Percentiles rank a stretch among this genome's conserved stretches.
Conservation (phyloP, 2,888 invertebrate genomes). For the Diplazon laetatorius region DNA sequence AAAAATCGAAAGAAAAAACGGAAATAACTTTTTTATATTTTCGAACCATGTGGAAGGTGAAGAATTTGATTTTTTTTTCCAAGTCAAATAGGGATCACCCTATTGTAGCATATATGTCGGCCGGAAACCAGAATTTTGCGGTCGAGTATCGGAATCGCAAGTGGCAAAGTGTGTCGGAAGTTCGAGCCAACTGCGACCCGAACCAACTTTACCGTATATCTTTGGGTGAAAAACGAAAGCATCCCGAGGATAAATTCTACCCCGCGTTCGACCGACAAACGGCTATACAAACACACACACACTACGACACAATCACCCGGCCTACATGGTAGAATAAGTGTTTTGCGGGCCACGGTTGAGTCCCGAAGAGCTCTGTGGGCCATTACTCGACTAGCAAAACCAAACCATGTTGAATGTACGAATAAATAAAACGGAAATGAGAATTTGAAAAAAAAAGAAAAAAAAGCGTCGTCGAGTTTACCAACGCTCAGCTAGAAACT, state of each 20-base stretch:
- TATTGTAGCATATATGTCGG: too few species aligned
- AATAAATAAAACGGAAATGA: neutral
- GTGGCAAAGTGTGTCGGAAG: constrained; percentile 21
- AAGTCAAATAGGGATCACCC: too few species aligned
- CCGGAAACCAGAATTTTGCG: constrained; percentile 25
- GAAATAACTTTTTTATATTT: too few species aligned
- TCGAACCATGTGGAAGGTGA: neutral
- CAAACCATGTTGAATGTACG: constrained; percentile 8
- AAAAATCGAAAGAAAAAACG: too few species aligned
- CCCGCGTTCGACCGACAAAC: constrained; percentile 16
- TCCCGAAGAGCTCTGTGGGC: constrained; percentile 6
- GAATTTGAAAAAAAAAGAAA: neutral
- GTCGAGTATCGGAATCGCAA: constrained; percentile 27
- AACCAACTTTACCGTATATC: constrained; percentile 7
- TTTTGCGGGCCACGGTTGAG: constrained; percentile 9
- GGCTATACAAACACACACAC: neutral
- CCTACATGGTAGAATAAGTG: constrained; percentile 16
- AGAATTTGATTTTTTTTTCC: neutral
- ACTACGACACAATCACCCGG: neutral
- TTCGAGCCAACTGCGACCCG: constrained; percentile 27
- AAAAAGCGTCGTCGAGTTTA: neutral
- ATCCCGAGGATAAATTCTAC: constrained; percentile 24
- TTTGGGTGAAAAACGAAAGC: constrained; percentile 3
- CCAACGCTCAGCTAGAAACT: neutral
- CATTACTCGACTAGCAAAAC: neutral